Percentiles rank a stretch among this genome's conserved stretches.
These are phyloP conservation scores for Diabrotica undecimpunctata DNA, from an alignment of 1,140 invertebrate genomes.

Conservation along the genomic window DNA sequence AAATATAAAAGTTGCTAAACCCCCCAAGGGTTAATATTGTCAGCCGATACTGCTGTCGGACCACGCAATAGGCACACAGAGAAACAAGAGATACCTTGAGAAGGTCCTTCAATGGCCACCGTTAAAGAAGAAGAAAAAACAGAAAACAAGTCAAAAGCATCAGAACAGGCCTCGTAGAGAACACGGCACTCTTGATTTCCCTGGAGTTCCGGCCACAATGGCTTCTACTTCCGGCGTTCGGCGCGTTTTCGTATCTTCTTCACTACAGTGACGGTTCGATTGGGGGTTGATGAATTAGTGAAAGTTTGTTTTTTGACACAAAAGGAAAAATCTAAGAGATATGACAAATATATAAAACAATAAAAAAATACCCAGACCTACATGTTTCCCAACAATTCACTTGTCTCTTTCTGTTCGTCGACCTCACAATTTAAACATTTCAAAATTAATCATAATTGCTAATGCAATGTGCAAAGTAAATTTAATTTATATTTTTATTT, in stretches of 20 bases:
- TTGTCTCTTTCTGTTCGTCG: too few relatives aligned
- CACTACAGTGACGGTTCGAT: background rate
- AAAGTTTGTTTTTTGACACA: too few relatives aligned
- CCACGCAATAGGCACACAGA: background rate
- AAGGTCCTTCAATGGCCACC: constrained; percentile 4
- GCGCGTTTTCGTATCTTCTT: background rate
- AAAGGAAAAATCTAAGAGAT: too few relatives aligned
- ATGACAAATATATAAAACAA: too few relatives aligned
- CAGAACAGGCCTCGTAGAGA: background rate
- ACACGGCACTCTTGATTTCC: constrained; percentile 21
- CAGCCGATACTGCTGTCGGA: background rate
- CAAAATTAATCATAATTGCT: too few relatives aligned
- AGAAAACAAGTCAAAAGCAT: background rate
- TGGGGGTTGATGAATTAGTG: background rate
- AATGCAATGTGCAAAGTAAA: too few relatives aligned
- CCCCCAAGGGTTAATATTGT: background rate
- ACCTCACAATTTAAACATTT: too few relatives aligned
- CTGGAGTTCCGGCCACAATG: constrained; percentile 20
- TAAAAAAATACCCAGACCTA: too few relatives aligned
- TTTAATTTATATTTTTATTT: too few relatives aligned
- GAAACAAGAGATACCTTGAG: background rate
- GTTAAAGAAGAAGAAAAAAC: background rate
- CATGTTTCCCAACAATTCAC: too few relatives aligned
- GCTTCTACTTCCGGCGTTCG: constrained; percentile 10
- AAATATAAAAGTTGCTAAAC: background rate